phyloP scores from a whole-genome alignment of 2,113 vertebrate genomes.

The Loxodonta africana region DNA sequence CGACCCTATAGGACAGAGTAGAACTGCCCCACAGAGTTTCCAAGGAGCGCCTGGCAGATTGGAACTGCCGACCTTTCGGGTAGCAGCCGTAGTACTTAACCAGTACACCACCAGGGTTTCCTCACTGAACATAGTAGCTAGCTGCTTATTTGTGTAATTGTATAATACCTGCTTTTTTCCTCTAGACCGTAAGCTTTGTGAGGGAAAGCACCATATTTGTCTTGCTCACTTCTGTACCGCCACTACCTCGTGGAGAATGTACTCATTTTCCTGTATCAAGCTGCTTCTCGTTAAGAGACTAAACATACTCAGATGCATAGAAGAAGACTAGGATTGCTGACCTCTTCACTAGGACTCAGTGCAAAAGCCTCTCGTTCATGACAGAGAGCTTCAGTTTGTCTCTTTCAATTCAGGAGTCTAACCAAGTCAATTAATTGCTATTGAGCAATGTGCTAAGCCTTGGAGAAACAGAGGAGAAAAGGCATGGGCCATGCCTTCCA shows the following conservation, averaged over 20 bases:
- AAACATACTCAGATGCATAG: background rate
- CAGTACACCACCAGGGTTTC: no score
- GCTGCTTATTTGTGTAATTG: background rate
- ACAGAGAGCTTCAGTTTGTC: slow-evolving; percentile 26
- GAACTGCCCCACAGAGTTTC: no score
- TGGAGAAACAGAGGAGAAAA: background rate
- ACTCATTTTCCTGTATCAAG: background rate
- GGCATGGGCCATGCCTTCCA: background rate
- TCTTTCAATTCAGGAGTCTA: slow-evolving; percentile 5
- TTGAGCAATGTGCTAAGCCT: background rate
- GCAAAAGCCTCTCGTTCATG: background rate
- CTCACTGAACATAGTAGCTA: background rate
- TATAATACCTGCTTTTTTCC: background rate
- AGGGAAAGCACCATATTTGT: background rate
- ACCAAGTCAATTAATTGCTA: background rate
- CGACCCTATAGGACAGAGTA: no score
- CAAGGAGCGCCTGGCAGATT: background rate
- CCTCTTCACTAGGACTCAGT: background rate
- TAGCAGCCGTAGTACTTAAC: no score
- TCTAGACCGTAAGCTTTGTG: background rate
- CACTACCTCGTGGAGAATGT: background rate
- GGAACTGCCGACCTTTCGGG: no score
- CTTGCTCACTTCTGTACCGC: background rate
- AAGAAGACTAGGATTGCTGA: slow-evolving; percentile 1
- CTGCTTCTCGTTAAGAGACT: slow-evolving; percentile 12